A percentile compares a stretch with the other conserved stretches of the same genome.
phyloP scores from a whole-genome alignment of 2,888 invertebrate species.

The Caenorhabditis becei region DNA sequence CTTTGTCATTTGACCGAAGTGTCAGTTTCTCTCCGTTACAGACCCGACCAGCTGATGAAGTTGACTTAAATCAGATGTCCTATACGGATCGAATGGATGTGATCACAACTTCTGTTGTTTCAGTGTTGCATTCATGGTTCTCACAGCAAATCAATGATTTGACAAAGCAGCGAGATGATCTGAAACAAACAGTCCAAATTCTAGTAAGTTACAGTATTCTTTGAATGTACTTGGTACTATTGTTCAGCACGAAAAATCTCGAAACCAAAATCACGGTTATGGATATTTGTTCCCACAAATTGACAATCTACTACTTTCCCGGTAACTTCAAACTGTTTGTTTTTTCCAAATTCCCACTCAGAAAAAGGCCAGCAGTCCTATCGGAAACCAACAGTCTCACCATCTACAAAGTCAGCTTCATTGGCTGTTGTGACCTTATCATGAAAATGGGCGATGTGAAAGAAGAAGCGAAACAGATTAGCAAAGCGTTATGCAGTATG shows the following conservation, averaged over 20 bases:
- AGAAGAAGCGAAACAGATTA: not conserved
- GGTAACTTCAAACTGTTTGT: no score
- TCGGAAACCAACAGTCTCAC: not conserved
- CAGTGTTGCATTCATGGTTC: not conserved
- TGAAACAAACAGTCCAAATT: not conserved
- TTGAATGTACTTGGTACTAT: no score
- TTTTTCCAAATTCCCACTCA: no score
- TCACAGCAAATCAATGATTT: not conserved
- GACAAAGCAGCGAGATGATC: not conserved
- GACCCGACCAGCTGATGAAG: not conserved
- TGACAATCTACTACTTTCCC: no score
- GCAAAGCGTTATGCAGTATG: not conserved
- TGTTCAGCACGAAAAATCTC: not conserved
- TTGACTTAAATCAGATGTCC: not conserved
- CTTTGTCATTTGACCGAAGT: no score
- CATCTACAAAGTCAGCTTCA: not conserved
- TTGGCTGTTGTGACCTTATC: not conserved
- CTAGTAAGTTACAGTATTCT: no score
- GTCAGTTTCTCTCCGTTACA: no score
- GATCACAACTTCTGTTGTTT: not conserved
- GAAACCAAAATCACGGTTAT: not conserved
- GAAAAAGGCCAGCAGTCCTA: not conserved
- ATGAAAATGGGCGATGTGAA: not conserved
- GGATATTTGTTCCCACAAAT: not conserved
- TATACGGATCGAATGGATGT: conserved; percentile 1